Evolutionary conservation across 2,113 vertebrate species (phyloP).

Genomic region (Ibidorhyncha struthersii): DNA sequence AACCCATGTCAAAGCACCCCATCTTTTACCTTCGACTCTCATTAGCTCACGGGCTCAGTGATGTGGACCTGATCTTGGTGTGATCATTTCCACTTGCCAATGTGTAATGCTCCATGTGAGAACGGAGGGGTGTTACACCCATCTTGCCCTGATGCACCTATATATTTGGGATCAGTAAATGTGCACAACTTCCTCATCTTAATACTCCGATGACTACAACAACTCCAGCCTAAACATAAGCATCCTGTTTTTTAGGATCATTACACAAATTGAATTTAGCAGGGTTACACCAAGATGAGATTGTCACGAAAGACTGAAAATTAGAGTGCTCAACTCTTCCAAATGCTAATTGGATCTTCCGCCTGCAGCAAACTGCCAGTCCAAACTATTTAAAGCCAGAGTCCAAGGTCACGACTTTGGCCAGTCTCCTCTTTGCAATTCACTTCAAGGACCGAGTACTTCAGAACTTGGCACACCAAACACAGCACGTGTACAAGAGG

Average conservation of each 20-base stretch:
- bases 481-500: not conserved
- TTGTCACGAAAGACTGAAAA: not conserved
- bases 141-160: not conserved
- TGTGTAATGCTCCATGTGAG: not conserved
- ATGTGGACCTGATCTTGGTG: not conserved
- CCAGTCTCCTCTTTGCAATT: not conserved
- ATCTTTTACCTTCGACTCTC: not conserved
- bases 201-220: not conserved
- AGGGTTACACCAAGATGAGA: not conserved
- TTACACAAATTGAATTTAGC: not conserved
- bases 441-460: not conserved
- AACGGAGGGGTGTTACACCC: not conserved
- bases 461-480: constrained; percentile 18
- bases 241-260: not conserved
- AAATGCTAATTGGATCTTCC: not conserved
- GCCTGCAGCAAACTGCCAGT: not conserved
- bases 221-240: not conserved
- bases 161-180: not conserved
- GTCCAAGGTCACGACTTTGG: not conserved
- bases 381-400: not conserved
- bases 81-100: not conserved
- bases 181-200: not conserved
- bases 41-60: not conserved
- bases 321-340: not conserved
- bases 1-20: not conserved